Evolutionary conservation across 2,888 invertebrate species (phyloP).

Genomic region (Eulithis testata): DNA sequence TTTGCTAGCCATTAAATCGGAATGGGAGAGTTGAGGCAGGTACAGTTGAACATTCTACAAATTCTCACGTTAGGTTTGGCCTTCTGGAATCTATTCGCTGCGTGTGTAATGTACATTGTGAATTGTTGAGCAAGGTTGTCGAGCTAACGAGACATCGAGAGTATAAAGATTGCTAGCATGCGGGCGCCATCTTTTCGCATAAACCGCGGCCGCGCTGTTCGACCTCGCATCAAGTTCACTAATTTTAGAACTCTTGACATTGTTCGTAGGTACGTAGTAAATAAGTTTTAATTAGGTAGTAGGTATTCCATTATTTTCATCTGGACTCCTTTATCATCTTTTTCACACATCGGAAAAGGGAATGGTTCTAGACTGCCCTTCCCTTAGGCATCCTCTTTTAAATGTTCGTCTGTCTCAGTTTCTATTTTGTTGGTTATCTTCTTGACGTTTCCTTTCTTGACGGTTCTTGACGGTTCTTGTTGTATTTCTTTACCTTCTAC

Average conservation of each 20-base stretch:
- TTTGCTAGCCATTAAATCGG: conserved; percentile 25
- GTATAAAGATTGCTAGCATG: conserved; percentile 64
- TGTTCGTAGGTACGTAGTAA: conserved; percentile 24
- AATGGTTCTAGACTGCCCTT: no score
- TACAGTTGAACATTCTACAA: conserved; percentile 37
- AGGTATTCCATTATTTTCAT: background rate
- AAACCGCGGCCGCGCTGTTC: conserved; percentile 64
- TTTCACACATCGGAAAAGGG: background rate
- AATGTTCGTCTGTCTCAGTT: background rate
- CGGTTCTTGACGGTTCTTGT: background rate
- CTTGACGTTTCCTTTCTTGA: no score
- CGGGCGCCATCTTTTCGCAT: conserved; percentile 73
- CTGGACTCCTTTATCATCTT: background rate
- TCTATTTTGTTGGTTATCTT: background rate
- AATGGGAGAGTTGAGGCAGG: conserved; percentile 35
- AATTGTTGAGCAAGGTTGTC: conserved; percentile 69
- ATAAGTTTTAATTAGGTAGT: conserved; percentile 12
- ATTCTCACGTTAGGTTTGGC: conserved; percentile 64
- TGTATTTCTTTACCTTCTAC: background rate
- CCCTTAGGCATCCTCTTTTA: no score
- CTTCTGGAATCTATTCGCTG: conserved; percentile 60
- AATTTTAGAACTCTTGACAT: conserved; percentile 69
- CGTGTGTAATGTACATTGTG: conserved; percentile 64
- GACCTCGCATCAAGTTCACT: conserved; percentile 71
- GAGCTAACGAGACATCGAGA: conserved; percentile 65